Evolutionary conservation across 2,797 vertebrate genomes (phyloP).

Genomic region (Lutjanus campechanus): DNA sequence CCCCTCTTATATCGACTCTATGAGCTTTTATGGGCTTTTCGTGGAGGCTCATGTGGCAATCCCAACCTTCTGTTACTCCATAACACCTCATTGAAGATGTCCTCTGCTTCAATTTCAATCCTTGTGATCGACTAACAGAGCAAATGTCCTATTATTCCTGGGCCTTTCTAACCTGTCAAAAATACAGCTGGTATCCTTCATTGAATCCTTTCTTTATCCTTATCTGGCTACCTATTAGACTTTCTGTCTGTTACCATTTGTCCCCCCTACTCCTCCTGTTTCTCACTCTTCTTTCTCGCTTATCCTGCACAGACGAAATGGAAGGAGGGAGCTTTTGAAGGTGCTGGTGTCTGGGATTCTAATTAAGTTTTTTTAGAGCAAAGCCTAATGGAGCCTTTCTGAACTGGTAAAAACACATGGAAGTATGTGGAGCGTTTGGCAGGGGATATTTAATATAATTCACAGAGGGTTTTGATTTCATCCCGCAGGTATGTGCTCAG

Average conservation of each 20-base stretch:
- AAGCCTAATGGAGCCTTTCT: constrained; percentile 71
- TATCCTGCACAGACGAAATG: constrained; percentile 17
- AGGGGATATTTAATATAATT: constrained; percentile 80
- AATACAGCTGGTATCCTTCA: constrained; percentile 30
- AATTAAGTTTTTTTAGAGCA: constrained; percentile 68
- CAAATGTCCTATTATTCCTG: constrained; percentile 18
- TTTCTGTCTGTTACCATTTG: constrained; percentile 36
- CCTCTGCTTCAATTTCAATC: constrained; percentile 26
- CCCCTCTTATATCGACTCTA: constrained; percentile 35
- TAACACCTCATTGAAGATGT: constrained; percentile 38
- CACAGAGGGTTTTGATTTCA: constrained; percentile 85
- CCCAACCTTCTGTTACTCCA: constrained; percentile 15
- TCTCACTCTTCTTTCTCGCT: constrained; percentile 22
- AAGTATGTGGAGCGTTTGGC: constrained; percentile 81
- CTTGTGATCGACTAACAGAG: constrained; percentile 38
- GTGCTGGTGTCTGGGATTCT: constrained; percentile 74
- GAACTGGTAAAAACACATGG: constrained; percentile 76
- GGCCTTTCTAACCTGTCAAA: constrained; percentile 44
- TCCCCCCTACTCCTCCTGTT: constrained; percentile 2
- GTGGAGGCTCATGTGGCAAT: constrained; percentile 43
- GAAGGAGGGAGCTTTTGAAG: constrained; percentile 49
- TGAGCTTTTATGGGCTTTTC: constrained; percentile 57
- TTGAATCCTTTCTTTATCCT: constrained; percentile 39
- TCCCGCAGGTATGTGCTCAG: constrained; percentile 85
- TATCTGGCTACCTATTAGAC: constrained; percentile 29